Percentiles rank a stretch among this genome's conserved stretches.
phyloP scores from a whole-genome alignment of 2,113 vertebrate genomes.

The Zosterops borbonicus region DNA sequence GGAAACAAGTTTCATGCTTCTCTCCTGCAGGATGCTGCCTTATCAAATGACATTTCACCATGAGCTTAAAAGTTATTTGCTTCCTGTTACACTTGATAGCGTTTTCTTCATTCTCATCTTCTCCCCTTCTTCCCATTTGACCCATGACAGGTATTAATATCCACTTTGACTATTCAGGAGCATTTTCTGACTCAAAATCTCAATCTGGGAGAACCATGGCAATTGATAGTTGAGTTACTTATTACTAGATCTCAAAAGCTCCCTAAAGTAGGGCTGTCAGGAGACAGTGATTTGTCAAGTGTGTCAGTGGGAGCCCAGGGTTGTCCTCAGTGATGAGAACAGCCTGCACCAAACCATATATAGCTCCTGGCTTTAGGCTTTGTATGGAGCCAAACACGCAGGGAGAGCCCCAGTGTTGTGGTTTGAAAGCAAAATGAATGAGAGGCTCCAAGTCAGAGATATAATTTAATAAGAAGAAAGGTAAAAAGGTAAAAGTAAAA shows the following conservation, averaged over 20 bases:
- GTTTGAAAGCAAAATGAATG: too few relatives aligned
- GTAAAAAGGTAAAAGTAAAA: too few relatives aligned
- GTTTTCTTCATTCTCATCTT: background rate
- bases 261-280: background rate
- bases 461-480: too few relatives aligned
- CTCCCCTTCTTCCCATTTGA: background rate
- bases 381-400: background rate
- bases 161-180: background rate
- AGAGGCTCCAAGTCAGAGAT: too few relatives aligned
- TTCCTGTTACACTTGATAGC: background rate
- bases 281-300: background rate
- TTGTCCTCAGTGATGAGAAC: background rate
- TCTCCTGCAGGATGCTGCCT: background rate
- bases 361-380: background rate
- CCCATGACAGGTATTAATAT: background rate
- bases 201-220: background rate
- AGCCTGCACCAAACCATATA: background rate
- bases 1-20: background rate
- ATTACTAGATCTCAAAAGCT: slow-evolving; percentile 14
- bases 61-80: background rate
- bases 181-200: background rate
- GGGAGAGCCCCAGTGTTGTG: background rate
- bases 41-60: background rate
- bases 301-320: background rate
- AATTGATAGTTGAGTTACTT: slow-evolving; percentile 7